Conservation (phyloP, 1,140 invertebrate genomes). For the Aethina tumida region DNA sequence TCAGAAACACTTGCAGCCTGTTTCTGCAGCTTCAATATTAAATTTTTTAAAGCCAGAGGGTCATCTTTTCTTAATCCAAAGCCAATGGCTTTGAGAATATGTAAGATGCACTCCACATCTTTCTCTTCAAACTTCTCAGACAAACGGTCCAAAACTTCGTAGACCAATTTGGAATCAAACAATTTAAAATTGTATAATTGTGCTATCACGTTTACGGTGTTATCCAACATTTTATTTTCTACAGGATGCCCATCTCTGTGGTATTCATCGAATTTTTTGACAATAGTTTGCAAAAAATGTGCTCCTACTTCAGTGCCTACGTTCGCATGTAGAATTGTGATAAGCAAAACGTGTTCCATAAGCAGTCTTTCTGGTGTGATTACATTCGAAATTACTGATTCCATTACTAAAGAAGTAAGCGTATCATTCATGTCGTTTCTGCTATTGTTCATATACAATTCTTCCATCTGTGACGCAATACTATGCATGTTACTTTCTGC, state of each 20-base stretch:
- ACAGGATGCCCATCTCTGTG: conserved; percentile 41
- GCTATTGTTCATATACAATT: conserved; percentile 64
- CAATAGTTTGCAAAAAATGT: conserved; percentile 60
- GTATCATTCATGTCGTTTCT: conserved; percentile 75
- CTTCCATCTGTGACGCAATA: conserved; percentile 64
- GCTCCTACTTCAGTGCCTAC: conserved; percentile 85
- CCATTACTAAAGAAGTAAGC: conserved; percentile 56
- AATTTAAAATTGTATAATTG: conserved; percentile 89
- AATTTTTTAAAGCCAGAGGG: conserved; percentile 67
- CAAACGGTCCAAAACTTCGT: conserved; percentile 64
- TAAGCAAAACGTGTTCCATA: conserved; percentile 73
- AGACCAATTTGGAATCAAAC: conserved; percentile 60
- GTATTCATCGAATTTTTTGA: conserved; percentile 55
- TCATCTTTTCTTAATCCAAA: conserved; percentile 83
- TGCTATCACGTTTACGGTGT: conserved; percentile 66
- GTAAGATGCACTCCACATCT: conserved; percentile 76
- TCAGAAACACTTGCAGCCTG: conserved; percentile 40
- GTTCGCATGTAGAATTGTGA: conserved; percentile 81
- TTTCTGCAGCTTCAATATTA: conserved; percentile 69
- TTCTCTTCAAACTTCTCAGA: conserved; percentile 61
- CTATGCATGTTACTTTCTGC: conserved; percentile 80
- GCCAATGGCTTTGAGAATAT: conserved; percentile 69
- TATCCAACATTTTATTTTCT: conserved; percentile 79
- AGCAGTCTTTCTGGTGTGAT: conserved; percentile 68
- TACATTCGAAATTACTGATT: conserved; percentile 51